Percentiles rank a stretch among this genome's conserved stretches.
These are phyloP conservation scores for Kryptolebias ocellatus DNA, from an alignment of 2,797 vertebrate species.

Conservation along the genomic window DNA sequence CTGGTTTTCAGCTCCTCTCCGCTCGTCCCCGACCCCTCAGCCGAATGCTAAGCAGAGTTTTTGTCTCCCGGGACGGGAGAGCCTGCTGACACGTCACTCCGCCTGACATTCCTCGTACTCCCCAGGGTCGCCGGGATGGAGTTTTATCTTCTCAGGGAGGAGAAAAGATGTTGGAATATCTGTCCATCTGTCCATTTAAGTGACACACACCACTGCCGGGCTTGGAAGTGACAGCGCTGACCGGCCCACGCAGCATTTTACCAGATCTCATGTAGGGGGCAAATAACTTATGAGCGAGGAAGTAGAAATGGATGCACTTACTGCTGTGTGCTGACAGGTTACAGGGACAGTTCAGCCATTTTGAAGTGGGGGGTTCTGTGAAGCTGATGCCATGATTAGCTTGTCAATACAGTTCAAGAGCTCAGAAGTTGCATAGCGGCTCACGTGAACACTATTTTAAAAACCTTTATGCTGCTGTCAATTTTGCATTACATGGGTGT, in stretches of 20 bases:
- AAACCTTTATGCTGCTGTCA: too few relatives aligned
- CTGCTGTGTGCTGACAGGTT: neutral
- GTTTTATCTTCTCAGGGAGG: slow-evolving; percentile 59
- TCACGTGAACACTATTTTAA: too few relatives aligned
- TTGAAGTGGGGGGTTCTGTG: too few relatives aligned
- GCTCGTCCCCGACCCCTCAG: slow-evolving; percentile 58
- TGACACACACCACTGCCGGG: neutral
- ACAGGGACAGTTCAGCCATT: neutral
- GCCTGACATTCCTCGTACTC: slow-evolving; percentile 61
- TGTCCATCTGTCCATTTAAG: slow-evolving; percentile 43
- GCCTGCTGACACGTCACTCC: slow-evolving; percentile 69
- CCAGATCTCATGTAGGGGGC: slow-evolving; percentile 17
- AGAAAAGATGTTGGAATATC: slow-evolving; percentile 56
- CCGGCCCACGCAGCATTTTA: slow-evolving; percentile 44
- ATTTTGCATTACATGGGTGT: too few relatives aligned
- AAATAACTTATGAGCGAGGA: slow-evolving; percentile 28
- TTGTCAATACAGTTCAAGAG: too few relatives aligned
- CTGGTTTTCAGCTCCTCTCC: slow-evolving; percentile 32
- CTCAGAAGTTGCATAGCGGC: too few relatives aligned
- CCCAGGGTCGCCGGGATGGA: slow-evolving; percentile 51
- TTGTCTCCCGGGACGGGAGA: slow-evolving; percentile 39
- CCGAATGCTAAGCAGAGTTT: slow-evolving; percentile 69
- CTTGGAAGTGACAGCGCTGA: slow-evolving; percentile 43
- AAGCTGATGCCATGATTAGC: too few relatives aligned
- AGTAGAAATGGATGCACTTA: slow-evolving; percentile 17